Evolutionary conservation across 2,888 invertebrate species (phyloP).

Genomic region (Eupithecia dodoneata): DNA sequence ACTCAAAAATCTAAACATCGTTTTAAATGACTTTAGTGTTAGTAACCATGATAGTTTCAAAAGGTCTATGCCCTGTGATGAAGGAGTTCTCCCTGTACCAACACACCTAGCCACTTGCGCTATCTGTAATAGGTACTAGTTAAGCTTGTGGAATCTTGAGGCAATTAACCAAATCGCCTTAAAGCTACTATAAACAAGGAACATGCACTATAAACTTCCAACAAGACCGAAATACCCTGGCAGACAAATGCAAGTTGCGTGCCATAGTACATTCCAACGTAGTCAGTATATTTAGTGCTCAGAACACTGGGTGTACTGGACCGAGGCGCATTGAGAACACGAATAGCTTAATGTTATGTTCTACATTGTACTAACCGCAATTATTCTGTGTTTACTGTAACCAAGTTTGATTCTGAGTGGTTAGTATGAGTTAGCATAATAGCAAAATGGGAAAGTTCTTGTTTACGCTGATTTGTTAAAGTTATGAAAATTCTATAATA

Average conservation of each 20-base stretch:
- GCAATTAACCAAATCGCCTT: constrained; percentile 2
- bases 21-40: too few species aligned
- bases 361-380: constrained; percentile 4
- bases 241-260: constrained; percentile 29
- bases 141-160: constrained; percentile 3
- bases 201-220: constrained; percentile 13
- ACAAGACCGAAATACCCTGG: constrained; percentile 17
- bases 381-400: constrained; percentile 1
- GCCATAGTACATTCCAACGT: constrained; percentile 30
- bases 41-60: too few species aligned
- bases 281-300: constrained; percentile 18
- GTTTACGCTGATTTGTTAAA: too few species aligned
- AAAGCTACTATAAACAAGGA: constrained; percentile 13
- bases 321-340: not conserved
- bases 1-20: too few species aligned
- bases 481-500: too few species aligned
- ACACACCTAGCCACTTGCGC: not conserved
- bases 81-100: too few species aligned
- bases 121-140: not conserved
- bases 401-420: not conserved
- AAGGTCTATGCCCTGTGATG: too few species aligned
- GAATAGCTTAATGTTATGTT: constrained; percentile 8
- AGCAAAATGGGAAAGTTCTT: too few species aligned
- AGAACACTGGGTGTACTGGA: constrained; percentile 5
- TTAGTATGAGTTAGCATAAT: not conserved